Evolutionary conservation across 1,140 invertebrate genomes (phyloP).

Genomic region (Drosophila tropicalis): DNA sequence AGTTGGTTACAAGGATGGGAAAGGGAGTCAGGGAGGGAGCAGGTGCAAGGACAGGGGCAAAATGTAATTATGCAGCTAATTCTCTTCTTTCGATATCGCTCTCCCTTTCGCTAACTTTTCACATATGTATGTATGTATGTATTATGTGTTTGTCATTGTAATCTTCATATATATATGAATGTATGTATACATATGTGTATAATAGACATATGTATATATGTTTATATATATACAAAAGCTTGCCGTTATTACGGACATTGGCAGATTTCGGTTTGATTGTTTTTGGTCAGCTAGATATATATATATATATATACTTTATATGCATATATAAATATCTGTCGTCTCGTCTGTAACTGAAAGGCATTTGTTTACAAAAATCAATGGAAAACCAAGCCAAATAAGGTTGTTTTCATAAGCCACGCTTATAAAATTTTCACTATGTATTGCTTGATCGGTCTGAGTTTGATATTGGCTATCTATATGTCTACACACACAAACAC

Average conservation of each 20-base stretch:
- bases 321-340: conserved; percentile 1
- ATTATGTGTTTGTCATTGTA: not conserved
- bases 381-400: not conserved
- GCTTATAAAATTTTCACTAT: conserved; percentile 67
- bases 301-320: not conserved
- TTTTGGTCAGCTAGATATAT: conserved; percentile 48
- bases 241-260: conserved; percentile 43
- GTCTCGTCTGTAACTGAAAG: conserved; percentile 11
- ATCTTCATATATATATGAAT: not conserved
- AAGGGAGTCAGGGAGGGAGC: too few relatives aligned
- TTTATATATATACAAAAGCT: conserved; percentile 32
- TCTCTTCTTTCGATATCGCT: not conserved
- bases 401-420: conserved; percentile 50
- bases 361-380: not conserved
- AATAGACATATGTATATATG: too few relatives aligned
- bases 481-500: conserved; percentile 22
- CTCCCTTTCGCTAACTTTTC: not conserved
- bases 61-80: conserved; percentile 7
- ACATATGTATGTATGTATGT: too few relatives aligned
- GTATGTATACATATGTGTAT: not conserved
- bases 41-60: not conserved
- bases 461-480: conserved; percentile 53
- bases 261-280: conserved; percentile 55
- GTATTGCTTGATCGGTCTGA: conserved; percentile 59
- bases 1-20: not conserved